Percentiles rank a stretch among this genome's conserved stretches.
phyloP scores from a whole-genome alignment of 2,888 invertebrate genomes.

The Lepidochrysops patricia region DNA sequence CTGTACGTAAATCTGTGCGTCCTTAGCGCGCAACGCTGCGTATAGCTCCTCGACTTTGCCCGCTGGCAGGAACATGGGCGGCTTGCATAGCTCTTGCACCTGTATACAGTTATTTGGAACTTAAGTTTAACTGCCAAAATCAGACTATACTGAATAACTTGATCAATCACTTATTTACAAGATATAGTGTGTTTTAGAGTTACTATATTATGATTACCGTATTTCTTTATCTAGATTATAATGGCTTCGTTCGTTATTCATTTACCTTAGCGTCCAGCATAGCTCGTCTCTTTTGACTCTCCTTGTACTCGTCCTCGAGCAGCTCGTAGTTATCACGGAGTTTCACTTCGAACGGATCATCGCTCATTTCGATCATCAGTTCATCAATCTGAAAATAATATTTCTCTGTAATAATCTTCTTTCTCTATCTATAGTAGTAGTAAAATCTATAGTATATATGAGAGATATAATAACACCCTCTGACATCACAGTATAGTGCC shows the following conservation, averaged over 20 bases:
- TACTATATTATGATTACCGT: no score
- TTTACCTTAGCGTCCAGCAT: constrained; percentile 89
- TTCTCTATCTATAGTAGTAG: no score
- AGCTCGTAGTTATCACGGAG: constrained; percentile 96
- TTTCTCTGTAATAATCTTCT: no score
- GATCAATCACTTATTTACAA: no score
- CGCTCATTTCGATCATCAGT: constrained; percentile 92
- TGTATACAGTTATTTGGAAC: constrained; percentile 22
- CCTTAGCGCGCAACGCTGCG: constrained; percentile 88
- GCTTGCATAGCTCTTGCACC: constrained; percentile 83
- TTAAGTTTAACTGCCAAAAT: no score
- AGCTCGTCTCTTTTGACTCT: constrained; percentile 90
- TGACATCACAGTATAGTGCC: no score
- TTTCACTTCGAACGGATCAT: constrained; percentile 98
- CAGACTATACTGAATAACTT: no score
- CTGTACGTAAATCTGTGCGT: constrained; percentile 97
- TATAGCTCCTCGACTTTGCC: constrained; percentile 93
- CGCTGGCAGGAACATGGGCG: constrained; percentile 87
- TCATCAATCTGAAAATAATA: constrained; percentile 80
- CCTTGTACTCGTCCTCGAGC: constrained; percentile 95
- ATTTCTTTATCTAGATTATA: neutral
- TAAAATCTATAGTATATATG: no score
- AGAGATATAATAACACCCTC: no score
- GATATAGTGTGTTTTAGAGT: no score
- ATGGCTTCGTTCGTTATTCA: neutral